A percentile compares a stretch with the other conserved stretches of the same genome.
phyloP scores from a whole-genome alignment of 1,140 invertebrate species.

The Trichoplusia ni region DNA sequence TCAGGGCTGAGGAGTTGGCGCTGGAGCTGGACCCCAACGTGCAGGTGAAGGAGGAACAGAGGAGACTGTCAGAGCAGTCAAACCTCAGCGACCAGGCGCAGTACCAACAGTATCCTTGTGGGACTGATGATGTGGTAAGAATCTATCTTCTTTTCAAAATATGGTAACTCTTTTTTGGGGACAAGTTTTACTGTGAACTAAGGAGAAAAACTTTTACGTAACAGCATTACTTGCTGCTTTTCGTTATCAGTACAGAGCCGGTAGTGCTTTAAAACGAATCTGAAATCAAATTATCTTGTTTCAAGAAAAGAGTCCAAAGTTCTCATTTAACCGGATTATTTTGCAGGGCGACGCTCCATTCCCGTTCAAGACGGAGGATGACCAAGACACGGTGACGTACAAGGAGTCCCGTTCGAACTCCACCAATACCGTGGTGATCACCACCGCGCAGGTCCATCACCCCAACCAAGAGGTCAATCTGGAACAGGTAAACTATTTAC shows the following conservation, averaged over 20 bases:
- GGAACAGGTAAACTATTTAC: conserved; percentile 83
- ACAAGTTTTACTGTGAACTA: neutral
- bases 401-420: conserved; percentile 76
- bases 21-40: conserved; percentile 76
- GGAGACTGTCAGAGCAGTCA: conserved; percentile 80
- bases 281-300: too few species aligned
- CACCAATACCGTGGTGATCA: conserved; percentile 73
- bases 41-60: conserved; percentile 84
- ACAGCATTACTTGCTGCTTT: too few species aligned
- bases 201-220: too few species aligned
- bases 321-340: conserved; percentile 4
- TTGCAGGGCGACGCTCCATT: conserved; percentile 69
- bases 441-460: conserved; percentile 86
- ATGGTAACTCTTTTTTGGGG: neutral
- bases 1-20: conserved; percentile 72
- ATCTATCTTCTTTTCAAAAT: neutral
- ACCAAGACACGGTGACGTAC: conserved; percentile 64
- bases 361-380: conserved; percentile 74
- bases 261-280: too few species aligned
- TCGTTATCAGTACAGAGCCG: too few species aligned
- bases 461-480: conserved; percentile 92
- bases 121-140: conserved; percentile 68
- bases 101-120: conserved; percentile 71
- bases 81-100: conserved; percentile 76
- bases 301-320: too few species aligned